Conservation (phyloP, 2,888 invertebrate species). For the Beris morrisii region DNA sequence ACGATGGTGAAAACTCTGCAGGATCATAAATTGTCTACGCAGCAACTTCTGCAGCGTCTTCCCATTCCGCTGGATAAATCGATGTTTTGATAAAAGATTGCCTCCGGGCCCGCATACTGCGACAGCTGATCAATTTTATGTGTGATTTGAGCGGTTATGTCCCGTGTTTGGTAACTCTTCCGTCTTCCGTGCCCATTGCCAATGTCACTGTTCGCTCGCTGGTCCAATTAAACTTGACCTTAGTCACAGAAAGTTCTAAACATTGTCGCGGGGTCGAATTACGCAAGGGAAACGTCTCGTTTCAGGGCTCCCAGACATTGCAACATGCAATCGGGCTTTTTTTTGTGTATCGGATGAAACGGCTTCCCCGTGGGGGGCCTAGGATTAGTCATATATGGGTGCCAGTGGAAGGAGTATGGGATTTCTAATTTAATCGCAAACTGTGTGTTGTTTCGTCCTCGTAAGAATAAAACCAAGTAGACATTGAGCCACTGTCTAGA, state of each 20-base stretch:
- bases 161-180: no score
- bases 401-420: no score
- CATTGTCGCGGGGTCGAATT: not conserved
- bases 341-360: not conserved
- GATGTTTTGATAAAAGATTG: slow-evolving; percentile 20
- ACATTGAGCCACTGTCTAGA: no score
- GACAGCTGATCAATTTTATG: slow-evolving; percentile 11
- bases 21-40: no score
- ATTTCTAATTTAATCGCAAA: no score
- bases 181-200: slow-evolving; percentile 16
- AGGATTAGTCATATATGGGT: no score
- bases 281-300: slow-evolving; percentile 9
- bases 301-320: slow-evolving; percentile 1
- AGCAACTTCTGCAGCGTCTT: not conserved
- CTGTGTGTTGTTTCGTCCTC: no score
- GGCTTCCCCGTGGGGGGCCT: not conserved
- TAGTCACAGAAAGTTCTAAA: slow-evolving; percentile 4
- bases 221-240: slow-evolving; percentile 18
- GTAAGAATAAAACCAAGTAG: no score
- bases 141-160: no score
- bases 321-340: slow-evolving; percentile 23
- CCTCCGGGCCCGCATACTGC: not conserved
- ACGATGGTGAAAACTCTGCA: no score
- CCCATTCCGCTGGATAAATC: slow-evolving; percentile 16
- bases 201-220: slow-evolving; percentile 4